Base-by-base conservation (phyloP, 2,888 invertebrate species). In the Campopleginae sp. region DNA sequence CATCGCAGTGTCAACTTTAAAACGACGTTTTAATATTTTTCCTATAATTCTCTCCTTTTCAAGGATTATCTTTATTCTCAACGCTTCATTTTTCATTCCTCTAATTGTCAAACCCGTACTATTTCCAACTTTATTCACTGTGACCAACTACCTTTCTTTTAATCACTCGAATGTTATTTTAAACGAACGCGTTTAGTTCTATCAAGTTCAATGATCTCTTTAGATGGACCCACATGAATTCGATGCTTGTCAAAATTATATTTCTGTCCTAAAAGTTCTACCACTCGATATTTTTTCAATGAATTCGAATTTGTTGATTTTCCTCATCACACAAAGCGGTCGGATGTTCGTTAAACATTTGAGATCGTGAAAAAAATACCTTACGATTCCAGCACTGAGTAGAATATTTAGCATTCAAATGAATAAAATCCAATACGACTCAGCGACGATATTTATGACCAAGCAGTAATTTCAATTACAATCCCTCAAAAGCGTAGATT, bases 1-100 rank as follows among this genome's bases (percentile, higher is more conserved):
- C 58, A 44, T 54, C 51, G 48, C 10, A 27, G 27, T 42, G 31
- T 74, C 61, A 46, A 63, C n/a, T 51, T 51, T 54, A 27, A 48
- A 71, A 71, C 54, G 71, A 51, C 54, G 31, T 71, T 38, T 51
- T 48, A 38, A 72, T 31, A 33, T 38, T 72, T 38, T 38, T 46
- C 27, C 68, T 31, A 17, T 44, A 68, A 46, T 58, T 58, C 27
- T 58, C 27, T 54, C 54, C 54, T 54, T 10, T 23, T 54, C 6
- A 8, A 27, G 14, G 58, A 12, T 27, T 4, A 58, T 10, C 14
- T 58, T 58, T 27, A 27, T 58, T 27, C 14, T 58, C 14, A 27
- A 58, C 5, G 4, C 1, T 58, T 27, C 5, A 58, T 58, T 58
- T 58, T 27, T 27, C 3, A 27, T 58, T 27, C 5, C 27, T 27